These are phyloP conservation scores for Pyrgilauda ruficollis DNA, from an alignment of 2,113 vertebrate species.

Conservation along the genomic window DNA sequence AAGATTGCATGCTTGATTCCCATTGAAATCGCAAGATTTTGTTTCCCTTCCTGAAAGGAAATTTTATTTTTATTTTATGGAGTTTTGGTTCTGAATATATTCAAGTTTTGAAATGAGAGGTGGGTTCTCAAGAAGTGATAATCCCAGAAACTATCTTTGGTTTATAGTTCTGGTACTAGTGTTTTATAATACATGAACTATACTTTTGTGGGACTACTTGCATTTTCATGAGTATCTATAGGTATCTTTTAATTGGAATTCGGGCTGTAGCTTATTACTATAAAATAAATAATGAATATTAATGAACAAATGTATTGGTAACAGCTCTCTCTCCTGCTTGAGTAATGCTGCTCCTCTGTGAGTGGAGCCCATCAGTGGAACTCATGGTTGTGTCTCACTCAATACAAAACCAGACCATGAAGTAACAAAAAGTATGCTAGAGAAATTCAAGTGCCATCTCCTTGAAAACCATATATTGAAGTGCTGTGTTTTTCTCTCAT, in stretches of 20 bases:
- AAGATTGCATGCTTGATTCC: too few relatives aligned
- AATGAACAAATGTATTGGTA: background rate
- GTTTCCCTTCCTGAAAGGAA: too few relatives aligned
- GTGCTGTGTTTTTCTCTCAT: background rate
- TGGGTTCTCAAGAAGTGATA: background rate
- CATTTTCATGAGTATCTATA: background rate
- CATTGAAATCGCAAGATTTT: too few relatives aligned
- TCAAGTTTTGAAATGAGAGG: background rate
- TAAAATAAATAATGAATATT: background rate
- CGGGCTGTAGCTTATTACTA: background rate
- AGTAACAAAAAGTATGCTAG: background rate
- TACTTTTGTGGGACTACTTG: background rate
- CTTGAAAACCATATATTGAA: background rate
- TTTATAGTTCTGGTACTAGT: background rate
- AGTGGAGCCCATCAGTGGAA: background rate
- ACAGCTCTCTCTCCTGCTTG: background rate
- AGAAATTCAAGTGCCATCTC: background rate
- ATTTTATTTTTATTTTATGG: background rate
- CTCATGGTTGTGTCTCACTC: background rate
- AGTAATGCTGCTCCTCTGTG: background rate
- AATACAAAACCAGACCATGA: background rate
- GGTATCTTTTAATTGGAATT: background rate
- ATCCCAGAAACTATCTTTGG: background rate
- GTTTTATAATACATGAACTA: background rate
- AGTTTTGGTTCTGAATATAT: background rate